Evolutionary conservation across 2,888 invertebrate genomes (phyloP), one percentile per base, ranked within the genome.

Genomic region (Tricholauxania praeusta): DNA sequence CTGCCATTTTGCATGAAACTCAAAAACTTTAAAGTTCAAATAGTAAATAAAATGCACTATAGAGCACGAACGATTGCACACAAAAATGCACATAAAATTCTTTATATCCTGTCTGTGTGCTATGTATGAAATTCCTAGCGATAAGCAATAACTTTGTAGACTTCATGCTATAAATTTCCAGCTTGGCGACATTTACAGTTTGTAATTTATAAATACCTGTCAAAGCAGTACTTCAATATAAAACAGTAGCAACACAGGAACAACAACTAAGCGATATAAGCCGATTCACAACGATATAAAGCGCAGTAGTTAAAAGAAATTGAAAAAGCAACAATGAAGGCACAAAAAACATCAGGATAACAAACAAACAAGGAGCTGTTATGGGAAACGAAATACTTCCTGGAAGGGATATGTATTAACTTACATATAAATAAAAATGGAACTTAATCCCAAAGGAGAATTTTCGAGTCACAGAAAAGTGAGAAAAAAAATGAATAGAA

Each of bases 1-100:
- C 57, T 57, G 57, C 59, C 68, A 49, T 66, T 39, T 74, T 78
- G 75, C 74, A 75, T 72, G 75, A 67, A 71, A 62, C 39, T 66
- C 65, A 57, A 39, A 39, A 57, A 64, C 67, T 72, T 73, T 64
- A 74, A 74, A 74, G 66, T 73, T 55, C 74, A 14, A 60, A 60
- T 14, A 32, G 51, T 60, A 32, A 60, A 60, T 69, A 69, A 60
- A 49, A 69, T 60, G 69, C 49, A 69, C 12, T 28, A 17, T 17
- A 19, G 10, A 59, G 32, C 28, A 28, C 28, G 28, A 28, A 28
- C 22, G 60, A 60, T n/a, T 49, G 49, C 60, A 39, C 60, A 60
- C 28, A 60, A 60, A 59, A 69, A 60, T 69, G 60, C 59, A 69
- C 60, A 60, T 51, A 51, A 69, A 60, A 51, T 69, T 48, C 60